Conservation (phyloP, 2,888 invertebrate genomes). For the Scrobipalpa costella region DNA sequence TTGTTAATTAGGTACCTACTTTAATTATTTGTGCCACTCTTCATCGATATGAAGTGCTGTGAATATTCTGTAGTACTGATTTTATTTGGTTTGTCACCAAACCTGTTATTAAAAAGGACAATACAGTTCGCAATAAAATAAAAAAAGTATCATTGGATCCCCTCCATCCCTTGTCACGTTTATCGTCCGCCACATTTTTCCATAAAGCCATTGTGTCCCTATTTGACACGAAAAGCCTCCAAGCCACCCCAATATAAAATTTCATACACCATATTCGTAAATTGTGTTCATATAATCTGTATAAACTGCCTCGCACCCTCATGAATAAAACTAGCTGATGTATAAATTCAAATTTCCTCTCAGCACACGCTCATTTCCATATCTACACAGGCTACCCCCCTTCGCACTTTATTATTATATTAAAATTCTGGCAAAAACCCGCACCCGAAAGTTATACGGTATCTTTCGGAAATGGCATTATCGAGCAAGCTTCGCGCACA, state of each 20-base stretch:
- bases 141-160: slow-evolving; percentile 12
- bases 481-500: slow-evolving; percentile 74
- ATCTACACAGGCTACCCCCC: slow-evolving; percentile 69
- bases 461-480: slow-evolving; percentile 80
- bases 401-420: slow-evolving; percentile 77
- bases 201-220: slow-evolving; percentile 19
- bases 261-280: slow-evolving; percentile 47
- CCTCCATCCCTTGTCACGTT: slow-evolving; percentile 16
- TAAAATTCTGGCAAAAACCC: slow-evolving; percentile 79
- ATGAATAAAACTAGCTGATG: slow-evolving; percentile 78
- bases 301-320: slow-evolving; percentile 58
- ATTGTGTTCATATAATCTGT: slow-evolving; percentile 54
- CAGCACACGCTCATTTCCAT: slow-evolving; percentile 79
- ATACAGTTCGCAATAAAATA: slow-evolving; percentile 16
- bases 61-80: neutral
- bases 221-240: slow-evolving; percentile 21
- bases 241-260: slow-evolving; percentile 43
- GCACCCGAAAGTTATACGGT: slow-evolving; percentile 72
- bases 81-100: neutral
- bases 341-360: slow-evolving; percentile 82
- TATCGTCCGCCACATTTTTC: slow-evolving; percentile 15
- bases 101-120: neutral
- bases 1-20: too few relatives aligned
- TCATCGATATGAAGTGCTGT: neutral
- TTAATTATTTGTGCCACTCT: neutral